These are phyloP conservation scores for Perdix hodgsoniae DNA, from an alignment of 2,797 vertebrate genomes.

Conservation along the genomic window DNA sequence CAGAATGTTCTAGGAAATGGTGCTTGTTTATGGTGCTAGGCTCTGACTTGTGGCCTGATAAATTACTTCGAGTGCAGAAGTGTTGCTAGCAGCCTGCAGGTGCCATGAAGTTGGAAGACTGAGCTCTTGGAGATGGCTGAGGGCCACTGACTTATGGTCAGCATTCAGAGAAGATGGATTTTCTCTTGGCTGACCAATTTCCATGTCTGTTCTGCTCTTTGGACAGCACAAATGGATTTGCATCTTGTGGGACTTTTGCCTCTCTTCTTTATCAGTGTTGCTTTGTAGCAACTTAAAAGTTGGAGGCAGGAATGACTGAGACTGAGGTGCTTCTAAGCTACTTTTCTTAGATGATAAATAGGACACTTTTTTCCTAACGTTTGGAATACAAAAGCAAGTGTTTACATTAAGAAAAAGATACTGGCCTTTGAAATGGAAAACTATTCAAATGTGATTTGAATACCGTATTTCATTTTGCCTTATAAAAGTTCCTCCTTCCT, in stretches of 20 bases:
- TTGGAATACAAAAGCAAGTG: neutral
- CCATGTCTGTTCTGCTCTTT: neutral
- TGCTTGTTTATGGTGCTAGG: neutral
- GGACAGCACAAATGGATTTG: neutral
- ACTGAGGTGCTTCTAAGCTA: neutral
- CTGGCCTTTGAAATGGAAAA: conserved; percentile 14
- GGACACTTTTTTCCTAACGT: neutral
- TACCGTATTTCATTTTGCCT: neutral
- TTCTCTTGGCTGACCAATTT: neutral
- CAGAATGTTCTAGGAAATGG: neutral
- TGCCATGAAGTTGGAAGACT: neutral
- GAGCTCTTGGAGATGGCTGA: neutral
- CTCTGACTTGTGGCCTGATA: neutral
- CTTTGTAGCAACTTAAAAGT: neutral
- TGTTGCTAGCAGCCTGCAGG: neutral
- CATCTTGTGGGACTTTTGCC: neutral
- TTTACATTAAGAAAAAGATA: neutral
- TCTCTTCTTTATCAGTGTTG: neutral
- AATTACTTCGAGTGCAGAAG: neutral
- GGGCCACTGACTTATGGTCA: neutral
- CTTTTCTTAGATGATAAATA: neutral
- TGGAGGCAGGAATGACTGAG: neutral
- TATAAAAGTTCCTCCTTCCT: neutral
- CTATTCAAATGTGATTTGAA: neutral
- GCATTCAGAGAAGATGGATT: neutral